A percentile compares a stretch with the other conserved stretches of the same genome.
Evolutionary conservation across 2,797 vertebrate genomes (phyloP).

Genomic region (Chromobotia macracanthus): DNA sequence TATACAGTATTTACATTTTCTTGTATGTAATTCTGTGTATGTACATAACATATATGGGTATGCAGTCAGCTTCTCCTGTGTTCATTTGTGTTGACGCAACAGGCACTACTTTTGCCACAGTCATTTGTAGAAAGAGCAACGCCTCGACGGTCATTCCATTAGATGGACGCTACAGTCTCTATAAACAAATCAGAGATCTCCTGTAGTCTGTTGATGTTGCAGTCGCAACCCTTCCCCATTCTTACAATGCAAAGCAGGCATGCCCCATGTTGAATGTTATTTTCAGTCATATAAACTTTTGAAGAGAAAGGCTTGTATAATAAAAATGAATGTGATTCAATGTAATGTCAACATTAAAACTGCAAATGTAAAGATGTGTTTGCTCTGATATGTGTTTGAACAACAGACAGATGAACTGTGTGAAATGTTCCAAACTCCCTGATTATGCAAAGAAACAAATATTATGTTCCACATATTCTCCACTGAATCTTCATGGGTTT

Average conservation of each 20-base stretch:
- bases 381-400: constrained; percentile 49
- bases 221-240: constrained; percentile 57
- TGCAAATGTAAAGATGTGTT: constrained; percentile 68
- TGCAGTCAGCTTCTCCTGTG: constrained; percentile 71
- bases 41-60: constrained; percentile 69
- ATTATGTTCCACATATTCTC: too few relatives aligned
- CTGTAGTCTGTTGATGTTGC: constrained; percentile 68
- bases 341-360: constrained; percentile 75
- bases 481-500: too few relatives aligned
- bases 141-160: constrained; percentile 62
- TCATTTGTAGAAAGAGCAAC: constrained; percentile 64
- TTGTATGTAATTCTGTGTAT: constrained; percentile 71
- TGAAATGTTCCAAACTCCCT: too few relatives aligned
- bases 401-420: constrained; percentile 13
- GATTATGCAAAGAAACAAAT: too few relatives aligned
- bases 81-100: constrained; percentile 66
- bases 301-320: constrained; percentile 78
- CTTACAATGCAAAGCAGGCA: constrained; percentile 71
- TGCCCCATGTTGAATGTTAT: constrained; percentile 76
- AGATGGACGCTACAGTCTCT: constrained; percentile 61
- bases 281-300: constrained; percentile 74
- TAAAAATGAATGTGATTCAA: constrained; percentile 77
- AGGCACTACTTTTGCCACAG: constrained; percentile 69
- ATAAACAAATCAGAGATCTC: constrained; percentile 58
- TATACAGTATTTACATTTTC: constrained; percentile 66